phyloP scores from a whole-genome alignment of 2,797 vertebrate species.

The Remorina albescens region DNA sequence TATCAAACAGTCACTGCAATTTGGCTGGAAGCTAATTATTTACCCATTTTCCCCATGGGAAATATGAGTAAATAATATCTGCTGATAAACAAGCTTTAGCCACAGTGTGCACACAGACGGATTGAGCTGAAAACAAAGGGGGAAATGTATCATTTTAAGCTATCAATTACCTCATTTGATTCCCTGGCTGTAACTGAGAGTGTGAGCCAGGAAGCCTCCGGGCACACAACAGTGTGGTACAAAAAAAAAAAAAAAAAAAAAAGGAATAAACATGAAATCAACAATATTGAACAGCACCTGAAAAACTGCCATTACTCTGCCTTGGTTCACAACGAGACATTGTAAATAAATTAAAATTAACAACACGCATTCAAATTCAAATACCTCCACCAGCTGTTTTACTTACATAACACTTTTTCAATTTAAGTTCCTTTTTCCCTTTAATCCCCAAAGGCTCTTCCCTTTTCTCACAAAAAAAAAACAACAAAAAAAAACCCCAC shows the following conservation, averaged over 20 bases:
- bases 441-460: conserved; percentile 13
- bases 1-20: conserved; percentile 3
- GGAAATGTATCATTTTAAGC: conserved; percentile 54
- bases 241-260: conserved; percentile 9
- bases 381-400: neutral
- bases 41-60: conserved; percentile 8
- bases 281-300: conserved; percentile 3
- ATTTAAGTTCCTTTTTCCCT: conserved; percentile 18
- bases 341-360: conserved; percentile 23
- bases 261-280: conserved; percentile 1
- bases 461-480: neutral
- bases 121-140: conserved; percentile 27
- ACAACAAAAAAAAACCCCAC: conserved; percentile 3
- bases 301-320: neutral
- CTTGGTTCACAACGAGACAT: conserved; percentile 4
- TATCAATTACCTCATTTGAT: conserved; percentile 68
- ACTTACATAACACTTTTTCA: conserved; percentile 18
- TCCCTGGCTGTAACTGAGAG: conserved; percentile 44
- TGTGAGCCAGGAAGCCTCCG: conserved; percentile 46
- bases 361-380: conserved; percentile 8
- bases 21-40: conserved; percentile 4
- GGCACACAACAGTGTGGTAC: conserved; percentile 30
- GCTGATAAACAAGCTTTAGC: conserved; percentile 40
- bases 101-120: conserved; percentile 9
- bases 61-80: conserved; percentile 25